These are phyloP conservation scores for Anagrus nilaparvatae DNA, from an alignment of 1,140 invertebrate genomes.

Conservation along the genomic window DNA sequence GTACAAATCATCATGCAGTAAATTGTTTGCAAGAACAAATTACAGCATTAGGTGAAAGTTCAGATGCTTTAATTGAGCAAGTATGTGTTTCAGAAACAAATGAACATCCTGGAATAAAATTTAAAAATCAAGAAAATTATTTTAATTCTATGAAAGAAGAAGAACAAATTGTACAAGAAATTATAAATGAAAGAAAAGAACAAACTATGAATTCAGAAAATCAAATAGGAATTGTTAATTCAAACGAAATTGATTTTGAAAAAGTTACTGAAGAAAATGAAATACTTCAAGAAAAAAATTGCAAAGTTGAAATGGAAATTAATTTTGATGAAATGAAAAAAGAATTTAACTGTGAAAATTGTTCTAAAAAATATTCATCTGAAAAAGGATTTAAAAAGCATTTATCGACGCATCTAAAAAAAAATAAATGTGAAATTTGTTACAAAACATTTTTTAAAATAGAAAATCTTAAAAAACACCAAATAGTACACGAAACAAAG, in stretches of 20 bases:
- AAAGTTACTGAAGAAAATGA: constrained; percentile 26
- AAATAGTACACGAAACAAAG: constrained; percentile 28
- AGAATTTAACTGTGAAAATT: constrained; percentile 35
- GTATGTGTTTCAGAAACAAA: constrained; percentile 10
- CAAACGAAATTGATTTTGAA: constrained; percentile 26
- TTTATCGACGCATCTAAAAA: constrained; percentile 32
- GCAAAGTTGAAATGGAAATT: constrained; percentile 22
- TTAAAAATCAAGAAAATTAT: constrained; percentile 16
- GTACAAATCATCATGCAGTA: constrained; percentile 6
- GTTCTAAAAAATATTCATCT: constrained; percentile 30
- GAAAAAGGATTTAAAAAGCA: constrained; percentile 38
- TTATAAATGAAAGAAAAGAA: constrained; percentile 20
- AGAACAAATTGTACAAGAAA: constrained; percentile 11
- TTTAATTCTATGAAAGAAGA: constrained; percentile 12
- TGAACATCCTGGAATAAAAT: constrained; percentile 1
- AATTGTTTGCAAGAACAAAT: constrained; percentile 13
- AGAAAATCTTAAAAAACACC: constrained; percentile 35
- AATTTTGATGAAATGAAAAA: constrained; percentile 25
- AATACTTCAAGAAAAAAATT: constrained; percentile 28
- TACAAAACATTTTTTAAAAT: constrained; percentile 34
- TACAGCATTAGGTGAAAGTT: too few species aligned
- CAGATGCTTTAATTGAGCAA: constrained; percentile 10
- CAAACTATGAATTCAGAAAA: constrained; percentile 22
- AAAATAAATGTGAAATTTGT: constrained; percentile 33
- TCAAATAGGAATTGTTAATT: too few species aligned